Percentiles rank a stretch among this genome's conserved stretches.
Evolutionary conservation across 2,888 invertebrate species (phyloP).

Genomic region (Arctia plantaginis): DNA sequence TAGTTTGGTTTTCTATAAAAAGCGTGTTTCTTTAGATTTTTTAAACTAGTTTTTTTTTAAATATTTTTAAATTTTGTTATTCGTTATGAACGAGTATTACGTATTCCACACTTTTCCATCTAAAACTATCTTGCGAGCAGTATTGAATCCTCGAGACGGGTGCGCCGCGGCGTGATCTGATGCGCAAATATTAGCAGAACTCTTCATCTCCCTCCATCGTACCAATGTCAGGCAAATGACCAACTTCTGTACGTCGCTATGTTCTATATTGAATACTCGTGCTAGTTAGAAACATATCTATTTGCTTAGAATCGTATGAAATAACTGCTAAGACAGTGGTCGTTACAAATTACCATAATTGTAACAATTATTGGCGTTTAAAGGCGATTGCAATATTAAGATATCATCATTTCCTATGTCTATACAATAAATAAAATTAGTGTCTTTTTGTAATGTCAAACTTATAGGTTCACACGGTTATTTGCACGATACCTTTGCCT

Average conservation of each 20-base stretch:
- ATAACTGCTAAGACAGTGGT: background rate
- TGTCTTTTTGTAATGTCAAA: too few relatives aligned
- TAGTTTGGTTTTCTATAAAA: too few relatives aligned
- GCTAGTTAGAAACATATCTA: background rate
- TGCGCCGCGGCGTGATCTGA: conserved; percentile 37
- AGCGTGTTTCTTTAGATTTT: too few relatives aligned
- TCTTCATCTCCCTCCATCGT: conserved; percentile 53
- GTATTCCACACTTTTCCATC: background rate
- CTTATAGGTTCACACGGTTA: too few relatives aligned
- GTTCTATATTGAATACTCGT: background rate
- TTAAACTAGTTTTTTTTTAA: too few relatives aligned
- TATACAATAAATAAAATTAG: too few relatives aligned
- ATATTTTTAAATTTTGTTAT: background rate
- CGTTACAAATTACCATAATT: background rate
- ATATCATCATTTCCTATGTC: too few relatives aligned
- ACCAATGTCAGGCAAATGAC: conserved; percentile 29
- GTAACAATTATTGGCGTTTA: too few relatives aligned
- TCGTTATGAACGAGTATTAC: background rate
- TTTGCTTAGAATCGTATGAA: background rate
- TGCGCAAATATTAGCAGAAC: conserved; percentile 56
- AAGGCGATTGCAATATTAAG: too few relatives aligned
- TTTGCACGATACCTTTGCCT: too few relatives aligned
- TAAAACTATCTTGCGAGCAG: conserved; percentile 2
- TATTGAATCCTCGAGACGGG: conserved; percentile 19
- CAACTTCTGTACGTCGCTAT: conserved; percentile 33